phyloP scores from a whole-genome alignment of 2,888 invertebrate genomes.

The Oligia latruncula region DNA sequence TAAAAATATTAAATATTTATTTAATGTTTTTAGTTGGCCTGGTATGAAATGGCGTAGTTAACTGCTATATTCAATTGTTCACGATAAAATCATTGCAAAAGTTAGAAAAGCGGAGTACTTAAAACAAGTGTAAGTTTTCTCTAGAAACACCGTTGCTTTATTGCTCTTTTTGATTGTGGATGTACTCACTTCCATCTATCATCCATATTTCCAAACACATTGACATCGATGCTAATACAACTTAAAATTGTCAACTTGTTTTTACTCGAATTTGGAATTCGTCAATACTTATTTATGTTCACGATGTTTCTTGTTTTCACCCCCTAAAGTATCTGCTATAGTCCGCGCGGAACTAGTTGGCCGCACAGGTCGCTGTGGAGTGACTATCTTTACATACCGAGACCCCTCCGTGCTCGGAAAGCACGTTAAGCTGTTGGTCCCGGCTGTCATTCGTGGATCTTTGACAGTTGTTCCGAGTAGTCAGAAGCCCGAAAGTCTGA shows the following conservation, averaged over 20 bases:
- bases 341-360: no score
- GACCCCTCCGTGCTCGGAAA: no score
- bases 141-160: neutral
- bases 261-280: neutral
- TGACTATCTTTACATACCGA: no score
- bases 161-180: neutral
- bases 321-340: neutral
- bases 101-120: neutral
- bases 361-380: no score
- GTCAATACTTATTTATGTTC: neutral
- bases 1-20: conserved; percentile 20
- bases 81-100: neutral
- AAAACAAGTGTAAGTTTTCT: neutral
- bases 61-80: conserved; percentile 9
- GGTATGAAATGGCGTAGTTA: neutral
- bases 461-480: no score
- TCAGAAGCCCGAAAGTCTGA: no score
- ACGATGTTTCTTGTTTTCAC: neutral
- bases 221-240: neutral
- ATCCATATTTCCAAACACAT: neutral
- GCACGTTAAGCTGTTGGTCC: no score
- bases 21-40: conserved; percentile 26
- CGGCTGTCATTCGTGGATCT: no score
- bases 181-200: neutral
- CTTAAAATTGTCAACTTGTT: no score